Percentiles rank a stretch among this genome's conserved stretches.
Conservation (phyloP, 2,888 invertebrate genomes). For the Adelognathus sp. region DNA sequence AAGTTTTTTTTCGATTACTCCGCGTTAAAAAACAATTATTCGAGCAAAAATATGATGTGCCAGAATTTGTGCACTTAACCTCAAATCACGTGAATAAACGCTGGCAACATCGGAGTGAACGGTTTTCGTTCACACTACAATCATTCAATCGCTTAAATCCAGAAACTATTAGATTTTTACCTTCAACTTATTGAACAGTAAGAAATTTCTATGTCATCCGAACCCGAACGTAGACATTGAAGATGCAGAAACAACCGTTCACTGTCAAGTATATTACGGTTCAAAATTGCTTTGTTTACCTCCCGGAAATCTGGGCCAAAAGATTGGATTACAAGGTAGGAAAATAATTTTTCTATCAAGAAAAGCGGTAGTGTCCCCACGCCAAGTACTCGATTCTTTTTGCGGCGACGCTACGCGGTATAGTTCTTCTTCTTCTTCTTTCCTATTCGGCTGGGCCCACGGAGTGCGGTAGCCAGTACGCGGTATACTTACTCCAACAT, state of each 20-base stretch:
- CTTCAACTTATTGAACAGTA: background rate
- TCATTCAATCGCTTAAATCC: background rate
- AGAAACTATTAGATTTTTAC: background rate
- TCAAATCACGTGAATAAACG: background rate
- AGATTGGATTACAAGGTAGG: constrained; percentile 72
- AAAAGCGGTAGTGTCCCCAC: too few relatives aligned
- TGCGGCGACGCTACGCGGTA: too few relatives aligned
- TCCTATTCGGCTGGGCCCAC: too few relatives aligned
- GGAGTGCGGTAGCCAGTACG: too few relatives aligned
- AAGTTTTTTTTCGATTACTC: background rate
- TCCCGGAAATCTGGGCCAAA: constrained; percentile 75
- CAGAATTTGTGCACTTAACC: constrained; percentile 20
- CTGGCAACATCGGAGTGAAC: background rate
- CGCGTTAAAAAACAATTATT: background rate
- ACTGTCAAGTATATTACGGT: constrained; percentile 80
- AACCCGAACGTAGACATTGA: background rate
- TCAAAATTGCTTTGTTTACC: constrained; percentile 82
- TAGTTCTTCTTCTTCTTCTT: too few relatives aligned
- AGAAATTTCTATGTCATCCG: background rate
- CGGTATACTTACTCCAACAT: too few relatives aligned
- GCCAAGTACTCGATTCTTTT: too few relatives aligned
- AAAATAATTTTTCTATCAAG: background rate
- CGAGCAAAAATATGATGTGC: background rate
- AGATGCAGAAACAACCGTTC: constrained; percentile 82
- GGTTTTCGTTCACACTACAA: background rate